Evolutionary conservation across 2,888 invertebrate genomes (phyloP).

Genomic region (Ormyrus thymus): DNA sequence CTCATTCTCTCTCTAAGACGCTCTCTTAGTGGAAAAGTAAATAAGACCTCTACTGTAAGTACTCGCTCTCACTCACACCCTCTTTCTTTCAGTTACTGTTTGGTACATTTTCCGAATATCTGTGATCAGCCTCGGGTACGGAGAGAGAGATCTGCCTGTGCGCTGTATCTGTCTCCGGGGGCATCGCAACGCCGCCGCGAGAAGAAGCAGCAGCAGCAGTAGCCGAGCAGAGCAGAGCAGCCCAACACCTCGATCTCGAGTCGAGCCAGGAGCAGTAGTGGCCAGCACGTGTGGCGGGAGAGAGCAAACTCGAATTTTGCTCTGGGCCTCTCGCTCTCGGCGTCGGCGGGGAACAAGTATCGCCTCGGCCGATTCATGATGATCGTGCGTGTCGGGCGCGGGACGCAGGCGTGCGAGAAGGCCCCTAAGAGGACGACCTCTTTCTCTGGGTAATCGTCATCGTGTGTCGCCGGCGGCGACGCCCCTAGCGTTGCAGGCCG

Average conservation of each 20-base stretch:
- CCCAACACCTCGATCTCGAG: slow-evolving; percentile 25
- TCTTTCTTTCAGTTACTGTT: slow-evolving; percentile 28
- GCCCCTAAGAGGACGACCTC: not conserved
- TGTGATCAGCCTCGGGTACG: slow-evolving; percentile 18
- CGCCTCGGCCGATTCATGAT: slow-evolving; percentile 42
- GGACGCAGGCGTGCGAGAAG: slow-evolving; percentile 35
- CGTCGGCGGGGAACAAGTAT: slow-evolving; percentile 11
- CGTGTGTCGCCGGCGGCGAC: slow-evolving; percentile 21
- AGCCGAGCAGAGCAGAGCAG: not conserved
- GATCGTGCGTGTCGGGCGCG: slow-evolving; percentile 32
- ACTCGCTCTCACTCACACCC: slow-evolving; percentile 3
- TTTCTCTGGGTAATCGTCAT: no score
- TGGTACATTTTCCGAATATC: slow-evolving; percentile 5
- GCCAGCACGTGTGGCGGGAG: slow-evolving; percentile 11
- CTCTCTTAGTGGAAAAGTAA: no score
- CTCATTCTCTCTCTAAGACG: slow-evolving; percentile 4
- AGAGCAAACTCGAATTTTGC: slow-evolving; percentile 22
- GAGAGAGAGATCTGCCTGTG: slow-evolving; percentile 48
- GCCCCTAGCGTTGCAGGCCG: slow-evolving; percentile 17
- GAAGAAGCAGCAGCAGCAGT: slow-evolving; percentile 24
- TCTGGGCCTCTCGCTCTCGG: slow-evolving; percentile 24
- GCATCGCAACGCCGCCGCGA: slow-evolving; percentile 35
- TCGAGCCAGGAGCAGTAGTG: slow-evolving; percentile 20
- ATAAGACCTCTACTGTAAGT: no score
- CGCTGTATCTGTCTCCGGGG: slow-evolving; percentile 28